A percentile compares a stretch with the other conserved stretches of the same genome.
phyloP scores from a whole-genome alignment of 2,113 vertebrate genomes.

The Lepus americanus region DNA sequence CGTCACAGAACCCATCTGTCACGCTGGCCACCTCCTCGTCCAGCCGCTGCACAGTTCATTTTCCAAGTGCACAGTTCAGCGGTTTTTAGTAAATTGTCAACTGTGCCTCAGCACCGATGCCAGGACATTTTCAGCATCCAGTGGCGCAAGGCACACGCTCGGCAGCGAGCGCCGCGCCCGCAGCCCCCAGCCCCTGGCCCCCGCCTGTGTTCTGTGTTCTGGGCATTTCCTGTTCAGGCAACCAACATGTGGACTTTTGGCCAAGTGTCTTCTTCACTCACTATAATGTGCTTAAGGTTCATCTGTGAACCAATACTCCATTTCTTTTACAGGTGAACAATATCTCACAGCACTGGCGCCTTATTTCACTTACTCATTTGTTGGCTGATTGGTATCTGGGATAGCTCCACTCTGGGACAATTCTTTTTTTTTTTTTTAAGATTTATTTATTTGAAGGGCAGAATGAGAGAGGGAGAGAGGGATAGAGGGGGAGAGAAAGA shows the following conservation, averaged over 20 bases:
- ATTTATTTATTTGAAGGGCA: no score
- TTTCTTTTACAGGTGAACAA: not conserved
- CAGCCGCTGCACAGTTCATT: not conserved
- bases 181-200: not conserved
- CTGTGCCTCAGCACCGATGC: not conserved
- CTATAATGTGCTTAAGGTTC: not conserved
- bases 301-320: not conserved
- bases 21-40: not conserved
- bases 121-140: not conserved
- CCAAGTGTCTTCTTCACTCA: not conserved
- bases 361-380: not conserved
- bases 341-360: not conserved
- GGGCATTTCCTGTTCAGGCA: not conserved
- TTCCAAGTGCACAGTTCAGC: not conserved
- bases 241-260: not conserved
- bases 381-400: not conserved
- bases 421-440: not conserved
- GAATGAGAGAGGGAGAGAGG: no score
- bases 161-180: not conserved
- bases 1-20: not conserved
- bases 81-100: conserved; percentile 29
- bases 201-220: not conserved
- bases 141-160: not conserved
- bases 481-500: no score
- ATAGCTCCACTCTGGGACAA: not conserved